These are phyloP conservation scores for Apolygus lucorum DNA, from an alignment of 1,140 invertebrate species.

Conservation along the genomic window DNA sequence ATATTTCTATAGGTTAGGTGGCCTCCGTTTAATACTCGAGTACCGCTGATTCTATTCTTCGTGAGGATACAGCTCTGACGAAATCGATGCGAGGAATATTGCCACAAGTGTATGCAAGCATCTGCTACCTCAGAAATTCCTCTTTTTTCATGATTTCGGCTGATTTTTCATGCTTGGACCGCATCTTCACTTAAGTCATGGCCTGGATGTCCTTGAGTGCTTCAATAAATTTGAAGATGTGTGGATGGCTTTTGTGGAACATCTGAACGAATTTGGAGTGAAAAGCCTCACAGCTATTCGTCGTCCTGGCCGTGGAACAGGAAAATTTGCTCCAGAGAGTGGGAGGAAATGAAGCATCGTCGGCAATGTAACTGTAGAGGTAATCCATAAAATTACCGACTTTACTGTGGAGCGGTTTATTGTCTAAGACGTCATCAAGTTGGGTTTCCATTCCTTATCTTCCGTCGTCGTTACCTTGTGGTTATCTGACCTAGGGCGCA, in stretches of 20 bases:
- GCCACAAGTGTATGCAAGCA: background rate
- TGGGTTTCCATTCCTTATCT: too few species aligned
- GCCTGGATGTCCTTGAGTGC: background rate
- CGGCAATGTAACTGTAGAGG: background rate
- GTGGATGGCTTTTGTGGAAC: background rate
- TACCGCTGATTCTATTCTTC: too few species aligned
- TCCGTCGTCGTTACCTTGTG: too few species aligned
- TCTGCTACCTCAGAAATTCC: background rate
- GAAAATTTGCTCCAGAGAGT: background rate
- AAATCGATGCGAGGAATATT: background rate
- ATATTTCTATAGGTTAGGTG: too few species aligned
- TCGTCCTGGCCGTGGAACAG: background rate
- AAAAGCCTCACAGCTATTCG: background rate
- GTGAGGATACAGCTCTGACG: background rate
- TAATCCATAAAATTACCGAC: background rate
- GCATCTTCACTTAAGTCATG: background rate
- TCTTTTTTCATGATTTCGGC: background rate
- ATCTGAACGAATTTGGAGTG: background rate
- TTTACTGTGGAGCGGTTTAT: background rate
- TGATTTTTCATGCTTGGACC: background rate
- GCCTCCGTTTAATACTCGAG: too few species aligned
- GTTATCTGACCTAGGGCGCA: background rate
- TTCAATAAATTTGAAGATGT: background rate
- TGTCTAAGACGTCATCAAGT: background rate
- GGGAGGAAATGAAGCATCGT: background rate